Base-by-base conservation (phyloP, 1,140 invertebrate genomes). In the Drosophila bocki region DNA sequence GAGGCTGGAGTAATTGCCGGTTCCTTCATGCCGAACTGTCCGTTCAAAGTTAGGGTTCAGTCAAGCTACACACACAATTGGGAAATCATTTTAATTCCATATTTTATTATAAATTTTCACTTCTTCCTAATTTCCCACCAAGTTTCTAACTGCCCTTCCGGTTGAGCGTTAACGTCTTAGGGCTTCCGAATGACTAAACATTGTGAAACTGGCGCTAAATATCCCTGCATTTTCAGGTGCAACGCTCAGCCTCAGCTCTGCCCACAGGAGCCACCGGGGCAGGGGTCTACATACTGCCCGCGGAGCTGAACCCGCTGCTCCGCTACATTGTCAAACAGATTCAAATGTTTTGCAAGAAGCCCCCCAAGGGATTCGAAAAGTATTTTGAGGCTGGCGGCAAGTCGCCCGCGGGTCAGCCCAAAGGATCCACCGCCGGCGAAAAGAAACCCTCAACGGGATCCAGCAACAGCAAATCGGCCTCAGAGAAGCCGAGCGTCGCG, bases 321-420 rank as follows among this genome's bases (percentile, higher is more conserved):
- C 83, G 80, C 3, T 91, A 81, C 17, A 50, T 92, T 5, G 56
- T 92, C 33, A 78, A 82, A 53, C 79, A 91, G 47, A 51, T 92
- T 17, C 84, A 90, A 17, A 19, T 82, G 26, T 82, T 92, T 4
- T 92, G 92, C 72, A 92, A 93, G 37, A 93, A 93, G 42, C 95
- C 96, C 9, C 91, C 97, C 0, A 98, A 98, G 94, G 97, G 97
- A 19, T 98, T 98, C 93, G 98, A 98, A 93, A 98, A 98, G 84
- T 98, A 96, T 93, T 98, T 97, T 82, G 95, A 96, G 91, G 95
- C 94, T 71, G 93, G 92, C 78, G 93, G 93, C 54, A 93, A 76
- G 15, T 75, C 68, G 3, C 72, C 67, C 0, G 47, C 61, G 12
- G 37, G 29, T 17, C 54, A 54, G 22, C 67, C 75, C 3, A 65